A percentile compares a stretch with the other conserved stretches of the same genome.
phyloP scores from a whole-genome alignment of 2,797 vertebrate genomes.

The Phataginus tricuspis region DNA sequence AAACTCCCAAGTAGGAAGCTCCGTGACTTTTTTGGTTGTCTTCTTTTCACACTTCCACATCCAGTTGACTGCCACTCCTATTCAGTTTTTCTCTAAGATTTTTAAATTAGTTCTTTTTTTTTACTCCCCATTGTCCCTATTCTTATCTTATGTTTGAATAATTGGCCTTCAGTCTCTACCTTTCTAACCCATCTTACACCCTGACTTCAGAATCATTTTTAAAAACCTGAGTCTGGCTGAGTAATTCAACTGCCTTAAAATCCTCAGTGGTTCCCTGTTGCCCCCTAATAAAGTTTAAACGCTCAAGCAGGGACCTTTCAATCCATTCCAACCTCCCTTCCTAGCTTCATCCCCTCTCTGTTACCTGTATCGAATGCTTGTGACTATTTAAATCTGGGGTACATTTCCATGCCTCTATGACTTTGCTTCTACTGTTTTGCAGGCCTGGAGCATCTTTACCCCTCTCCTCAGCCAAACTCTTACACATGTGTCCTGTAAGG shows the following conservation, averaged over 20 bases:
- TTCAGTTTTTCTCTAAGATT: slow-evolving; percentile 22
- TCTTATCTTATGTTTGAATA: slow-evolving; percentile 17
- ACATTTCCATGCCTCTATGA: neutral
- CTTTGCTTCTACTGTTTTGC: neutral
- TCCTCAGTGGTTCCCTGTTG: neutral
- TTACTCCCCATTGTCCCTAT: neutral
- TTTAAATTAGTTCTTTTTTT: slow-evolving; percentile 17
- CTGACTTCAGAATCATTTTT: slow-evolving; percentile 61
- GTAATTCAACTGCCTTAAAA: slow-evolving; percentile 51
- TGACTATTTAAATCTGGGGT: neutral
- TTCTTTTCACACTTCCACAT: neutral
- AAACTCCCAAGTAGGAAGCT: neutral
- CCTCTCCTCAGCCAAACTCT: neutral
- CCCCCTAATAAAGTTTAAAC: neutral
- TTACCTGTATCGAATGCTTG: neutral
- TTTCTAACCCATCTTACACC: neutral
- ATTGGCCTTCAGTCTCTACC: neutral
- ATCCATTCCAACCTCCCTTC: neutral
- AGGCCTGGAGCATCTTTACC: neutral
- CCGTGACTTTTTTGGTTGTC: neutral
- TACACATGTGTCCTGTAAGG: neutral
- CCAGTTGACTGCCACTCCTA: neutral
- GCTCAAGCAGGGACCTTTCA: neutral
- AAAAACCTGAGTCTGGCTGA: slow-evolving; percentile 29
- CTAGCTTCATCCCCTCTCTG: neutral